Evolutionary conservation across 2,888 invertebrate genomes (phyloP).

Genomic region (Ophioninae sp.): DNA sequence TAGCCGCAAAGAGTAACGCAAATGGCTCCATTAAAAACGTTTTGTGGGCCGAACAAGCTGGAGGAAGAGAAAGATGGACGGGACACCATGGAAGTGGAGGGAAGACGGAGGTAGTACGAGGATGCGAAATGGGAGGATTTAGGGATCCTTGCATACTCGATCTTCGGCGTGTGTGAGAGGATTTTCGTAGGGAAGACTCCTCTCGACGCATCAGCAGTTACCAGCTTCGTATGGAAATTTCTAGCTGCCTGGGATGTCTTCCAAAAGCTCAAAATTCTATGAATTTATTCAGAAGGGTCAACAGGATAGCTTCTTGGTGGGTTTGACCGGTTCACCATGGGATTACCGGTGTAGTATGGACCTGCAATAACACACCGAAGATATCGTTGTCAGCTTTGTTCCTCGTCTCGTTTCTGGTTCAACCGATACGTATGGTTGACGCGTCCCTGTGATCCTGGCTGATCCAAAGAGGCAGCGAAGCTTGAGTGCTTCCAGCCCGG

Average conservation of each 20-base stretch:
- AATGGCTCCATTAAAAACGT: slow-evolving; percentile 62
- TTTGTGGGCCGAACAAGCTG: slow-evolving; percentile 19
- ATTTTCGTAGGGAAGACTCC: slow-evolving; percentile 17
- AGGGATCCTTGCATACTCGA: slow-evolving; percentile 19
- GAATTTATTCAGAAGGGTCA: slow-evolving; percentile 51
- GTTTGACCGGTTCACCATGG: slow-evolving; percentile 13
- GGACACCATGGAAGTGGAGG: neutral
- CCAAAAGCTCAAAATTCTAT: slow-evolving; percentile 43
- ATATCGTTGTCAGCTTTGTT: slow-evolving; percentile 26
- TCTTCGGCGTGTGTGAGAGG: slow-evolving; percentile 35
- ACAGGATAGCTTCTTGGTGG: slow-evolving; percentile 14
- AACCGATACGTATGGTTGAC: slow-evolving; percentile 1
- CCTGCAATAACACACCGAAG: slow-evolving; percentile 10
- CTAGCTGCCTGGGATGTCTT: slow-evolving; percentile 23
- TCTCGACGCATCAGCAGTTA: neutral
- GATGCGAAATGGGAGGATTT: slow-evolving; percentile 44
- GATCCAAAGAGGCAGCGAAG: neutral
- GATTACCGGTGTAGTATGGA: slow-evolving; percentile 8
- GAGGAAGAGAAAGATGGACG: neutral
- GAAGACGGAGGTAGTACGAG: slow-evolving; percentile 25
- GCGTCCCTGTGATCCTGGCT: neutral
- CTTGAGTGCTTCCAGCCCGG: too few relatives aligned
- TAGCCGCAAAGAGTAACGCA: slow-evolving; percentile 58
- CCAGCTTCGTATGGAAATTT: slow-evolving; percentile 42
- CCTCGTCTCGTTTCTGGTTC: neutral